Conservation (phyloP, 2,888 invertebrate genomes). For the Diploptera punctata region DNA sequence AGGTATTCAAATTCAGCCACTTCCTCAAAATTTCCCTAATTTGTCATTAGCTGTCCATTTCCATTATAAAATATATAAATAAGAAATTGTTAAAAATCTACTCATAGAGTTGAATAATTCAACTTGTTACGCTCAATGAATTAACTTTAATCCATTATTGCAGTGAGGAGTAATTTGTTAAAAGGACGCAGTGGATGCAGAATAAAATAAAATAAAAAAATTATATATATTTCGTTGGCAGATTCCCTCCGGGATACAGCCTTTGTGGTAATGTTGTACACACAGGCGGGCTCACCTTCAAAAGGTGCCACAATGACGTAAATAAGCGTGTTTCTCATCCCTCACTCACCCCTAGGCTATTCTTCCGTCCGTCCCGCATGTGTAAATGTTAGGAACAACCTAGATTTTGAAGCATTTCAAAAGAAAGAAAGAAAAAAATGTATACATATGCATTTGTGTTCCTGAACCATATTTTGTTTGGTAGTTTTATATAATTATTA, state of each 20-base stretch:
- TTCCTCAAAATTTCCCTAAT: too few relatives aligned
- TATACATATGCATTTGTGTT: not conserved
- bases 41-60: too few relatives aligned
- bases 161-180: conserved; percentile 9
- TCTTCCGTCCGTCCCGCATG: conserved; percentile 18
- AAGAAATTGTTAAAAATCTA: too few relatives aligned
- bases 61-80: too few relatives aligned
- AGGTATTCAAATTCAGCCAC: too few relatives aligned
- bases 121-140: too few relatives aligned
- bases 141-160: conserved; percentile 5
- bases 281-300: conserved; percentile 1
- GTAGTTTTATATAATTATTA: not conserved
- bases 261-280: conserved; percentile 11
- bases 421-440: not conserved
- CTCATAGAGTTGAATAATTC: too few relatives aligned
- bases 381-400: not conserved
- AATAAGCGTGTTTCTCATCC: conserved; percentile 14
- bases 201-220: conserved; percentile 2
- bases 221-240: not conserved
- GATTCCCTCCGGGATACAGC: not conserved
- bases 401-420: conserved; percentile 2
- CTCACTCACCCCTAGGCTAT: conserved; percentile 1
- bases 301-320: conserved; percentile 24
- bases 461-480: not conserved
- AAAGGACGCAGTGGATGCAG: not conserved